Evolutionary conservation across 2,113 vertebrate species (phyloP).

Genomic region (Apeltes quadracus): DNA sequence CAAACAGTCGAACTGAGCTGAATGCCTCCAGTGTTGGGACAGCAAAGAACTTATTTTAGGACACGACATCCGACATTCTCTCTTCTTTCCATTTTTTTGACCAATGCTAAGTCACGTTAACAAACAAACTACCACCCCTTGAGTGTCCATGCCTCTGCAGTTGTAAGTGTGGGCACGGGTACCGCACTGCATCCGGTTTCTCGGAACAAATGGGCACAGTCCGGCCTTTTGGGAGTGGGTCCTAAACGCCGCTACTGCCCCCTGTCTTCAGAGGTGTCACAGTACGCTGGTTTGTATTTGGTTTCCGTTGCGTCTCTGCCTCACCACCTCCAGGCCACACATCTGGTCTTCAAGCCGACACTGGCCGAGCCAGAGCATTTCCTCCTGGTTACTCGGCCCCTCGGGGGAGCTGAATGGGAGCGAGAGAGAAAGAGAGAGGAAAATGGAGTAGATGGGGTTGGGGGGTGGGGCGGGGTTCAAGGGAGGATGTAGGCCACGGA

Average conservation of each 20-base stretch:
- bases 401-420: constrained; percentile 65
- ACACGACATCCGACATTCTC: constrained; percentile 72
- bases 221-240: constrained; percentile 25
- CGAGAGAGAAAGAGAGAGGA: constrained; percentile 19
- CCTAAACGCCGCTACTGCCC: constrained; percentile 59
- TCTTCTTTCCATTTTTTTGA: constrained; percentile 62
- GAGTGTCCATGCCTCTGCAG: constrained; percentile 24
- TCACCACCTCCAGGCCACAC: constrained; percentile 78
- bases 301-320: constrained; percentile 76
- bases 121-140: constrained; percentile 34
- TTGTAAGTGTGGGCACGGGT: constrained; percentile 35
- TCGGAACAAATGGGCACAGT: constrained; percentile 49
- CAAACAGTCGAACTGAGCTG: constrained; percentile 72
- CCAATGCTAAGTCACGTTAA: constrained; percentile 47
- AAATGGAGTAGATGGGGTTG: constrained; percentile 27
- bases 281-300: constrained; percentile 73
- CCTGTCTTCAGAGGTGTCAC: constrained; percentile 69
- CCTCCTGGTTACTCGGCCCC: constrained; percentile 78
- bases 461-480: constrained; percentile 8
- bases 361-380: constrained; percentile 77
- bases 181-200: constrained; percentile 39
- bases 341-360: constrained; percentile 76
- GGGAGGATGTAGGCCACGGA: constrained; percentile 69
- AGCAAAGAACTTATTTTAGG: constrained; percentile 68
- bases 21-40: constrained; percentile 77